Evolutionary conservation across 2,888 invertebrate species (phyloP).

Genomic region (Apamea crenata): DNA sequence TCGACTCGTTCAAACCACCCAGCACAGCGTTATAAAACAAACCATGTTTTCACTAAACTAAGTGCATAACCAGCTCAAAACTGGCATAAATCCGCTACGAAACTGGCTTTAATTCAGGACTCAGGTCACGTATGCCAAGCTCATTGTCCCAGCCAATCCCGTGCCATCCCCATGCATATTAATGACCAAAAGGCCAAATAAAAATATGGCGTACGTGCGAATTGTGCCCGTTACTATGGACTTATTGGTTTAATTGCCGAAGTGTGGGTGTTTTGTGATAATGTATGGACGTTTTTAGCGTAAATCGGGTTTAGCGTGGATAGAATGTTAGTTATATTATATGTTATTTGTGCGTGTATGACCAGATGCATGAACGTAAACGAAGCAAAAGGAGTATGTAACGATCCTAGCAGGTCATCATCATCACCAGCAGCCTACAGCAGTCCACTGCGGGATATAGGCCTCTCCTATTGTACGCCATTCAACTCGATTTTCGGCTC

Average conservation of each 20-base stretch:
- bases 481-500: too few species aligned
- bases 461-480: too few species aligned
- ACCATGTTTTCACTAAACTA: conserved; percentile 10
- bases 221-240: conserved; percentile 44
- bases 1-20: background rate
- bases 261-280: conserved; percentile 2
- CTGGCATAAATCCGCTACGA: conserved; percentile 31
- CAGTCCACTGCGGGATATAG: too few species aligned
- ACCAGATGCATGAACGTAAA: too few species aligned
- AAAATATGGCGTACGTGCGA: conserved; percentile 73
- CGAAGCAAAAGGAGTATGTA: too few species aligned
- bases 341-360: too few species aligned
- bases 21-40: background rate
- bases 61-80: conserved; percentile 36
- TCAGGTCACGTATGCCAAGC: conserved; percentile 70
- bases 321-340: background rate
- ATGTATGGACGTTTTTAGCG: background rate
- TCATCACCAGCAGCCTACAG: too few species aligned
- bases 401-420: too few species aligned
- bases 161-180: conserved; percentile 70
- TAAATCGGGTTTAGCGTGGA: background rate
- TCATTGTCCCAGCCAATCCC: conserved; percentile 70
- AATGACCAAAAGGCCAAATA: conserved; percentile 69
- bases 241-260: conserved; percentile 55
- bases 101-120: conserved; percentile 54